Evolutionary conservation across 1,140 invertebrate species (phyloP).

Genomic region (Temnothorax nylanderi): DNA sequence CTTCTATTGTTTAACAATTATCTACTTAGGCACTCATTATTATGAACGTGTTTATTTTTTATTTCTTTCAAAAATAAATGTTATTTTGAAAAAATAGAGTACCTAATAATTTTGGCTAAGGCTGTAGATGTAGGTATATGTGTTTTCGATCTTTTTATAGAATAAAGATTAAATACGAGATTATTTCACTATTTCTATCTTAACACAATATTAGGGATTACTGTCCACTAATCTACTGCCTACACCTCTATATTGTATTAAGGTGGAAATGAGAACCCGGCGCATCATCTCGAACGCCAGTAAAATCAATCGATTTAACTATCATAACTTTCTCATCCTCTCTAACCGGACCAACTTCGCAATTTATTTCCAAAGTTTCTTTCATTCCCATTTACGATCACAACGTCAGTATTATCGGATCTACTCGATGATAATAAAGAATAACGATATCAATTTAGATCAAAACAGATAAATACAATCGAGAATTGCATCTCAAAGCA

Average conservation of each 20-base stretch:
- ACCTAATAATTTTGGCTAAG: too few relatives aligned
- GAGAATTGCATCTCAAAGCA: neutral
- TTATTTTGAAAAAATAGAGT: too few relatives aligned
- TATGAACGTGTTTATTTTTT: too few relatives aligned
- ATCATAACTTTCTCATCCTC: conserved; percentile 9
- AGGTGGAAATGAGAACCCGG: neutral
- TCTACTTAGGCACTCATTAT: too few relatives aligned
- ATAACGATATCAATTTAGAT: neutral
- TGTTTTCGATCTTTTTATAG: neutral
- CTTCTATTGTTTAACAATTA: too few relatives aligned
- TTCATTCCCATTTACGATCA: conserved; percentile 3
- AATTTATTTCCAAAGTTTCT: conserved; percentile 39
- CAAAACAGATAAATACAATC: neutral
- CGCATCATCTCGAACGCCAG: neutral
- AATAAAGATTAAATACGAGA: neutral
- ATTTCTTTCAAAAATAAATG: too few relatives aligned
- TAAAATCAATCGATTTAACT: neutral
- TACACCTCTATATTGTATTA: neutral
- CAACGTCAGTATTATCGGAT: neutral
- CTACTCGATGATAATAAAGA: neutral
- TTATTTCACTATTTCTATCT: neutral
- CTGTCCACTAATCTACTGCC: neutral
- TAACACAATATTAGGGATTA: neutral
- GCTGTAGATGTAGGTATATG: neutral
- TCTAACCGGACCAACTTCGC: neutral